Conservation (phyloP, 2,888 invertebrate genomes). For the Meloe dianella region DNA sequence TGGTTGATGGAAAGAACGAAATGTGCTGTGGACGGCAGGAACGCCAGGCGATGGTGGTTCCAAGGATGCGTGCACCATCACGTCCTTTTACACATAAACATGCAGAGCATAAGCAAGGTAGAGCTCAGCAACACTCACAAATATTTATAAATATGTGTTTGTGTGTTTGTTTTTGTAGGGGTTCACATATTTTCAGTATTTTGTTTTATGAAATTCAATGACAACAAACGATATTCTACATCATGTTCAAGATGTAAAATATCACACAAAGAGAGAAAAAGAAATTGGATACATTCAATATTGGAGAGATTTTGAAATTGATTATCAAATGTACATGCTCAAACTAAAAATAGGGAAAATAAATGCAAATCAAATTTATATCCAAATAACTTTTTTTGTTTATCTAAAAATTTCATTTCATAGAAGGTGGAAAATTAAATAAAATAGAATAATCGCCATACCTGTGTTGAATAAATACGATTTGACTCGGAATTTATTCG, state of each 20-base stretch:
- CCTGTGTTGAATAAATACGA: constrained; percentile 57
- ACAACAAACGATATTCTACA: constrained; percentile 1
- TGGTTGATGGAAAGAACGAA: constrained; percentile 70
- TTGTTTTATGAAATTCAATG: constrained; percentile 11
- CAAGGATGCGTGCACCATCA: constrained; percentile 59
- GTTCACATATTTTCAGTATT: too few relatives aligned
- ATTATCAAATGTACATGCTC: constrained; percentile 28
- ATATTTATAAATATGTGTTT: not conserved
- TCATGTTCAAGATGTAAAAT: constrained; percentile 1
- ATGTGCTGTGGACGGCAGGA: constrained; percentile 62
- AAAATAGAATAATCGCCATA: constrained; percentile 33
- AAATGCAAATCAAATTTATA: constrained; percentile 10
- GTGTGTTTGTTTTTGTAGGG: not conserved
- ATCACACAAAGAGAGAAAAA: not conserved
- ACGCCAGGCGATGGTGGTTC: constrained; percentile 58
- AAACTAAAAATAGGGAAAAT: constrained; percentile 24
- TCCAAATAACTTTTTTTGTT: not conserved
- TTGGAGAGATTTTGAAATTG: constrained; percentile 19
- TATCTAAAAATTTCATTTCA: constrained; percentile 15
- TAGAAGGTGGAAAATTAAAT: constrained; percentile 15
- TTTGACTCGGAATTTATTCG: constrained; percentile 61
- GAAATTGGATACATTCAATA: constrained; percentile 12
- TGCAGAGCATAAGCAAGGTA: constrained; percentile 56
- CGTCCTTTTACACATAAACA: constrained; percentile 62
- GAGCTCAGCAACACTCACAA: constrained; percentile 36